These are phyloP conservation scores for Formica selysi DNA, from an alignment of 1,140 invertebrate species.

Conservation along the genomic window DNA sequence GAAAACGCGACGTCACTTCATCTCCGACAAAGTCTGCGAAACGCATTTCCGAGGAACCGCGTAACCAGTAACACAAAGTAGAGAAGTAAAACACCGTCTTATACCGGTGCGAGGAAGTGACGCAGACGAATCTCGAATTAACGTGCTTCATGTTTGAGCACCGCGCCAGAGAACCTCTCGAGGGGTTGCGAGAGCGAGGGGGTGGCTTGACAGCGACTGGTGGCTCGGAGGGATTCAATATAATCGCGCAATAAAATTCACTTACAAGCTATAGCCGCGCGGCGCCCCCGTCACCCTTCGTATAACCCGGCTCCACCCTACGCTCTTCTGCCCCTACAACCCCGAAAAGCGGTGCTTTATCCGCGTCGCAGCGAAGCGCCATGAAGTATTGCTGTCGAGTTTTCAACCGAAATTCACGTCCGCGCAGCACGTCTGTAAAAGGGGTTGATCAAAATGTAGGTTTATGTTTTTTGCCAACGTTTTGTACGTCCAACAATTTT, in stretches of 20 bases:
- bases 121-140: constrained; percentile 71
- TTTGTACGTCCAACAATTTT: constrained; percentile 20
- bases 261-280: constrained; percentile 78
- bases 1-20: neutral
- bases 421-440: neutral
- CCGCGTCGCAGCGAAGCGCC: constrained; percentile 66
- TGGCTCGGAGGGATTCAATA: constrained; percentile 83
- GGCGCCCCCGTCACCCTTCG: constrained; percentile 48
- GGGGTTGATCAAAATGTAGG: constrained; percentile 37
- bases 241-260: constrained; percentile 85
- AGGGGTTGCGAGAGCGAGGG: constrained; percentile 65
- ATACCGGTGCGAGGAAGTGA: constrained; percentile 33
- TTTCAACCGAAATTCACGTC: constrained; percentile 64
- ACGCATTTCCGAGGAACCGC: constrained; percentile 40
- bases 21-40: constrained; percentile 56
- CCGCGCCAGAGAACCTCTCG: constrained; percentile 67
- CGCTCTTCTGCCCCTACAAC: constrained; percentile 50
- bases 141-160: constrained; percentile 76
- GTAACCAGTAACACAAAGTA: constrained; percentile 32
- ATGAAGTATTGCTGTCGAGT: constrained; percentile 72
- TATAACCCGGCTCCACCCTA: constrained; percentile 44
- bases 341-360: constrained; percentile 69
- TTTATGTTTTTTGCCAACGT: constrained; percentile 33
- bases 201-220: constrained; percentile 72
- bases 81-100: constrained; percentile 58